Conservation (phyloP, 2,797 vertebrate genomes). For the Microcaecilia unicolor region DNA sequence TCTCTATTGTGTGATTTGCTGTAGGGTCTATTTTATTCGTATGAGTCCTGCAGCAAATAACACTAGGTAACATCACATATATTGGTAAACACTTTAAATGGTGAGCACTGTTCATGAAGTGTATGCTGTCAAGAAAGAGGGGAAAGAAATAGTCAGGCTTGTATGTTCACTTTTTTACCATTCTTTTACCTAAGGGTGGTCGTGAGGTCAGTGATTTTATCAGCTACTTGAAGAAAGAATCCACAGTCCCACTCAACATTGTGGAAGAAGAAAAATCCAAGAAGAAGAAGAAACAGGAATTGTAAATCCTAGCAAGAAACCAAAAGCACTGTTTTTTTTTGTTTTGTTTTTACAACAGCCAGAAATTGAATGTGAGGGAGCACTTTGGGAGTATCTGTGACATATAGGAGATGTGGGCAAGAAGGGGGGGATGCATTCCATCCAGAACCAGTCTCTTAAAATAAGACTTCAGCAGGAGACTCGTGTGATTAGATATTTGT, state of each 20-base stretch:
- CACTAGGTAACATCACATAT: no score
- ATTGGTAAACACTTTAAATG: no score
- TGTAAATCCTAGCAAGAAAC: slow-evolving; percentile 60
- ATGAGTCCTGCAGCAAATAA: no score
- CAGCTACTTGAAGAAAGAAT: slow-evolving; percentile 86
- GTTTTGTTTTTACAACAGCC: no score
- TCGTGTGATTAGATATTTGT: slow-evolving; percentile 44
- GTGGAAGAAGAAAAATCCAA: slow-evolving; percentile 72
- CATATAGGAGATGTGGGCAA: neutral
- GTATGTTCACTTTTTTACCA: no score
- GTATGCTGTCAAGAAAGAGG: no score
- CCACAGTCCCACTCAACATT: slow-evolving; percentile 67
- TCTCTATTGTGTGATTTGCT: no score
- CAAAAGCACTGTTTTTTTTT: neutral
- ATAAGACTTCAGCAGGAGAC: slow-evolving; percentile 26
- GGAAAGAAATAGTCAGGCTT: no score
- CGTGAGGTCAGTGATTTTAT: slow-evolving; percentile 91
- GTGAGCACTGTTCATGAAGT: no score
- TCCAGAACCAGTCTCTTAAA: neutral
- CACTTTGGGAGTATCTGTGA: slow-evolving; percentile 9
- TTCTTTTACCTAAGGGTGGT: slow-evolving; percentile 67
- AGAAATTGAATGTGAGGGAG: no score
- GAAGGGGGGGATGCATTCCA: slow-evolving; percentile 3
- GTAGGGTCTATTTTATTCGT: no score
- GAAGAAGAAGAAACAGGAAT: slow-evolving; percentile 80